Base-by-base conservation (phyloP, 2,888 invertebrate species). In the Drosophila peninsularis region DNA sequence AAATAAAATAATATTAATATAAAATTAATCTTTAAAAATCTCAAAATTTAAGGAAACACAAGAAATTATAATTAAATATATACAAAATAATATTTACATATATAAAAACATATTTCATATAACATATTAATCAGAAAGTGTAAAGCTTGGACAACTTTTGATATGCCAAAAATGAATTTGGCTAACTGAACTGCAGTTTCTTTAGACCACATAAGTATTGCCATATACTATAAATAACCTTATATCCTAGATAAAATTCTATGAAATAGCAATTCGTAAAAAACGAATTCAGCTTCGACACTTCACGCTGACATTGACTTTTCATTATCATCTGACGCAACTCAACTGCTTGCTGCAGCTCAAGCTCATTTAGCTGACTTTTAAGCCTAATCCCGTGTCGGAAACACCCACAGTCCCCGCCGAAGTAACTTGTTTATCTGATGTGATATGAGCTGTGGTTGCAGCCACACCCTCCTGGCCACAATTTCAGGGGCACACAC, bases 361-460 rank as follows among this genome's bases (percentile, higher is more conserved):
- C 72, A 37, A 41, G 7, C n/a, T n/a, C 19, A 21, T 27, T 19
- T 42, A 52, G 61, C 49, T 67, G 50, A 67, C 24, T 45, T 56
- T 45, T 21, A 21, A n/a, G 66, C 14, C n/a, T 24, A 39, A 56
- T 42, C 19, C 32, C 32, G 21, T 47, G 52, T 42, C 24, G 45
- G 49, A 53, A 17, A 37, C 61, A 61, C 61, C 56, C 50, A 77
- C 73, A 37, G 27, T 11, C 49, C 32, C 14, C 10, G 17, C 13
- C 14, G 54, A 47, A 58, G 47, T 61, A 49, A 41, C 49, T 60
- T 19, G 50, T 30, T 62, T 68, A 75, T 79, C 75, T 60, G 68
- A 62, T 68, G 56, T 60, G 44, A 53, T 47, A 63, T 77, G 54
- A 53, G 54, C 66, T 21, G n/a, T 32, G 41, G 44, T 42, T n/a